Evolutionary conservation across 2,888 invertebrate species (phyloP), one percentile per base, ranked within the genome.

Genomic region (Elmis aenea): DNA sequence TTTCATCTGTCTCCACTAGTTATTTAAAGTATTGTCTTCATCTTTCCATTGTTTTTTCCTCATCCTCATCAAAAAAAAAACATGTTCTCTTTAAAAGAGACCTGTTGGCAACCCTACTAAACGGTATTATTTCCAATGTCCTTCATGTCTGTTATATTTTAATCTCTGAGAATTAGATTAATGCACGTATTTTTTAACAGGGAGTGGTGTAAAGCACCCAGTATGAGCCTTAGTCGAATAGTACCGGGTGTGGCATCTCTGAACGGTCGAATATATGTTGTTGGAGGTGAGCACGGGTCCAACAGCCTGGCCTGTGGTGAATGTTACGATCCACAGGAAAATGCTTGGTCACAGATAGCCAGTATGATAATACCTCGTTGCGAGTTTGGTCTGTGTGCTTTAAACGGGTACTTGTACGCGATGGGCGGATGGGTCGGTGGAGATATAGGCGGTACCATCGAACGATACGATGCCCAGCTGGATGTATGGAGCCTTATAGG

Each of bases 361-460:
- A 77, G 79, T 6, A 86, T 88, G 85, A 79, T 82, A 45, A 84
- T 86, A 50, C 85, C 89, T 1, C 75, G 94, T 12, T 93, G 91
- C 68, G 92, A 91, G 64, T 88, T 93, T 62, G 92, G 93, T 1
- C 69, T 92, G 44, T 88, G 89, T 57, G 84, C 86, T 8, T 77
- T 87, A 66, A 83, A 87, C 51, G 88, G 87, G 14, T 79, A 78
- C 55, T 68, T 94, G 39, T 90, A 86, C 62, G 92, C 91, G 0
- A 81, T 94, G 52, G 93, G 94, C 24, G 94, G 94, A 2, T 93
- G 93, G 92, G 83, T 93, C 16, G 93, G 92, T 1, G 85, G 86
- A 45, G 90, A 91, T 61, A 89, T 93, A 62, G 91, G 90, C 1
- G 83, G 85, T 13, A 82, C 86, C 1, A 86, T 94, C 45, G 94